Base-by-base conservation (phyloP, 92 coral and sea anemone species). In the Virgularia gustaviana region DNA sequence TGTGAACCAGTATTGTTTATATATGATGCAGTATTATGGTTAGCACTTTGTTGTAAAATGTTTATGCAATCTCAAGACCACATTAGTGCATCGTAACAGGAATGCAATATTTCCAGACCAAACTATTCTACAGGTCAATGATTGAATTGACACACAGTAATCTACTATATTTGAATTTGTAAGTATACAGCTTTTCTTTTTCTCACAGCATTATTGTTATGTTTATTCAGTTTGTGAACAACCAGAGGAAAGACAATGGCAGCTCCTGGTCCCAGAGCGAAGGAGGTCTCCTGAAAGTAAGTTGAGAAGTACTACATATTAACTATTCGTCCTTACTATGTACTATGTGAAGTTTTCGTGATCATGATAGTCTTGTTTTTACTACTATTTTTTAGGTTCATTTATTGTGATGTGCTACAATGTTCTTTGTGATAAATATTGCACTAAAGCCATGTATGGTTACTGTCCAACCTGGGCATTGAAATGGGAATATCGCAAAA, bases 401-500 rank as follows among this genome's bases (percentile, higher is more conserved):
- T 92, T 92, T 76, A 89, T 91, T 80, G 98, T 92, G 25, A 89
- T 92, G 98, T 85, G 98, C 49, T 92, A 83, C 65, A 92, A 92
- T 67, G 98, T 92, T 0, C 72, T 92, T 64, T 92, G 98, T 78
- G 98, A 92, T 64, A 92, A 92, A 76, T 92, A 92, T 24, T 92
- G 98, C 53, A 92, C 98, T 8, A 78, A 85, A 11, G 87, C 88
- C 24, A 74, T 88, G 73, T 92, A 92, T 83, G 98, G 98, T 8
- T 92, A 92, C 71, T 92, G 98, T 57, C 98, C 98, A 0, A 86
- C 90, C n/a, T 92, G 98, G 98, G 96, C 98, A 2, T 72, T 92
- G 10, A 85, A 92, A 67, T 92, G 98, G 98, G 98, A 92, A 12
- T 92, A 92, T 77, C 73, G 98, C 47, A 92, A 89, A 62, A 79